Evolutionary conservation across 2,797 vertebrate species (phyloP).

Genomic region (Epinephelus coioides): DNA sequence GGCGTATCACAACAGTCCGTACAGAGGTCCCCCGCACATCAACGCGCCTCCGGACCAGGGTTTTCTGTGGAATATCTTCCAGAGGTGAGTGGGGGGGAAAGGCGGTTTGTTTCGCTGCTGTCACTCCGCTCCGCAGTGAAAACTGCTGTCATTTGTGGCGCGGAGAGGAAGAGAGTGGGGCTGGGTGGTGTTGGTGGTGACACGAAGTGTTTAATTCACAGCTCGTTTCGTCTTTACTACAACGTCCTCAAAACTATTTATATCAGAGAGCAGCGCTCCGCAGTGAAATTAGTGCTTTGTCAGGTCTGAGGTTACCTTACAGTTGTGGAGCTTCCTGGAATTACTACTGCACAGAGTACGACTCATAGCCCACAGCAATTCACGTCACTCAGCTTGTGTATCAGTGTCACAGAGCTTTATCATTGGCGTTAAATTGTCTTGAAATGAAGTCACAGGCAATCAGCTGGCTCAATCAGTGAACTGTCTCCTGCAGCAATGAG

Average conservation of each 20-base stretch:
- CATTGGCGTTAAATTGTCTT: neutral
- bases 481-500: neutral
- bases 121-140: constrained; percentile 51
- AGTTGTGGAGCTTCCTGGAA: constrained; percentile 55
- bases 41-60: constrained; percentile 84
- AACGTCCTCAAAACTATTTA: neutral
- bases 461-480: constrained; percentile 5
- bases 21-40: constrained; percentile 80
- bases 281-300: constrained; percentile 25
- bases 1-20: constrained; percentile 89
- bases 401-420: constrained; percentile 2
- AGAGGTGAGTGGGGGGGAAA: constrained; percentile 82
- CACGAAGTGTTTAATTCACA: constrained; percentile 27
- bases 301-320: neutral
- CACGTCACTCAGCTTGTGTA: constrained; percentile 27
- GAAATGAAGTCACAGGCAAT: neutral
- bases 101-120: constrained; percentile 7
- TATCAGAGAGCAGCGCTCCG: constrained; percentile 2
- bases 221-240: constrained; percentile 1
- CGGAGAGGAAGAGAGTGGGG: constrained; percentile 19
- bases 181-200: constrained; percentile 23
- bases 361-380: neutral
- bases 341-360: constrained; percentile 1
- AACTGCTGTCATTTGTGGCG: constrained; percentile 48
- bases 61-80: constrained; percentile 90